These are phyloP conservation scores for Andrena haemorrhoa DNA, from an alignment of 2,888 invertebrate genomes.

Conservation along the genomic window DNA sequence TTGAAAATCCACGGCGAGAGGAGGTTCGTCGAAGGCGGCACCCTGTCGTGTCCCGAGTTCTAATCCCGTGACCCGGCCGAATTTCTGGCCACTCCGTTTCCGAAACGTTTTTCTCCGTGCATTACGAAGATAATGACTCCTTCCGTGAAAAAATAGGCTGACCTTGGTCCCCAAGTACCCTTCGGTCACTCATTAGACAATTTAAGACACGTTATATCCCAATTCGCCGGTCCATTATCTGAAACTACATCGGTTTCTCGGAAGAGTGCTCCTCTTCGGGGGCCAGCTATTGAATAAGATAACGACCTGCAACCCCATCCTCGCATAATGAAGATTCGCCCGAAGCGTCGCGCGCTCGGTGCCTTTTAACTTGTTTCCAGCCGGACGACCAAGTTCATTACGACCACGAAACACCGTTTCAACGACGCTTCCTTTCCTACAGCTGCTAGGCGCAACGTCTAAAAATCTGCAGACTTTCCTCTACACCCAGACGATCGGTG, in stretches of 20 bases:
- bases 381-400: constrained; percentile 65
- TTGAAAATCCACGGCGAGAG: background rate
- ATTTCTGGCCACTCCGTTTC: background rate
- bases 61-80: background rate
- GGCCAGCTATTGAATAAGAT: constrained; percentile 78
- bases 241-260: constrained; percentile 79
- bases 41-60: too few species aligned
- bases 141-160: constrained; percentile 75
- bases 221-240: constrained; percentile 81
- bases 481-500: background rate
- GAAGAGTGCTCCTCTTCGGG: constrained; percentile 73
- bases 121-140: constrained; percentile 48
- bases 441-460: too few species aligned
- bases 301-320: constrained; percentile 74
- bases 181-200: constrained; percentile 83
- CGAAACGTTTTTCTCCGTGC: constrained; percentile 38
- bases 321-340: constrained; percentile 77
- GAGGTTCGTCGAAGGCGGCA: background rate
- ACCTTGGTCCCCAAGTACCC: constrained; percentile 75
- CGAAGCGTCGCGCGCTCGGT: constrained; percentile 59
- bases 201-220: constrained; percentile 83
- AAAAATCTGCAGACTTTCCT: too few species aligned
- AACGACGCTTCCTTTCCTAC: background rate
- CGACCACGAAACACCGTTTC: constrained; percentile 38
- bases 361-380: constrained; percentile 63